A percentile compares a stretch with the other conserved stretches of the same genome.
Evolutionary conservation across 2,888 invertebrate species (phyloP).

Genomic region (Dasysyrphus albostriatus): DNA sequence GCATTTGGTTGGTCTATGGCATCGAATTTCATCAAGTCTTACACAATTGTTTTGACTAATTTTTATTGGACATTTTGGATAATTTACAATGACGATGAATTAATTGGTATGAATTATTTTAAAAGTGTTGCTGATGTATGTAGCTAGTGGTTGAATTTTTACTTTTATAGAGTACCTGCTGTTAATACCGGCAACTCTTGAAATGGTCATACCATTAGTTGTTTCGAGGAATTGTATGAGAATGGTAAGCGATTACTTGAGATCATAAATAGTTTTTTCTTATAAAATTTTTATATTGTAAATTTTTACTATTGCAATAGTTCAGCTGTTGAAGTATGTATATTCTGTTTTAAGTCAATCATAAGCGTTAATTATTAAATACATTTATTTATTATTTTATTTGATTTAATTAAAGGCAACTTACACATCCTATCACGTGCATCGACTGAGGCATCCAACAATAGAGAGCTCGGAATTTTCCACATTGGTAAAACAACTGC

Average conservation of each 20-base stretch:
- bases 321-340: too few relatives aligned
- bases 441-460: constrained; percentile 32
- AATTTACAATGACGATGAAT: constrained; percentile 6
- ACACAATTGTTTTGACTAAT: constrained; percentile 17
- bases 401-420: neutral
- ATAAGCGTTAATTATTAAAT: too few relatives aligned
- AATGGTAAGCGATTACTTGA: neutral
- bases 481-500: neutral
- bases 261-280: too few relatives aligned
- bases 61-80: constrained; percentile 30
- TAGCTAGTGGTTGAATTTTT: neutral
- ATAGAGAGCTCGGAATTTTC: constrained; percentile 15
- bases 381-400: too few relatives aligned
- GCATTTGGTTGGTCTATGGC: constrained; percentile 30
- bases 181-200: constrained; percentile 8
- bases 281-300: too few relatives aligned
- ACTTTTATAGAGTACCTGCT: neutral
- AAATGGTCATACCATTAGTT: constrained; percentile 24
- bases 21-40: constrained; percentile 26
- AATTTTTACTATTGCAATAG: too few relatives aligned
- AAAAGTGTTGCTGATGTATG: neutral
- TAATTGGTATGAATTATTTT: constrained; percentile 10
- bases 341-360: too few relatives aligned
- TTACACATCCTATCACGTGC: constrained; percentile 15
- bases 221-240: constrained; percentile 22